Conservation (phyloP, 2,113 vertebrate species). For the Felis catus region DNA sequence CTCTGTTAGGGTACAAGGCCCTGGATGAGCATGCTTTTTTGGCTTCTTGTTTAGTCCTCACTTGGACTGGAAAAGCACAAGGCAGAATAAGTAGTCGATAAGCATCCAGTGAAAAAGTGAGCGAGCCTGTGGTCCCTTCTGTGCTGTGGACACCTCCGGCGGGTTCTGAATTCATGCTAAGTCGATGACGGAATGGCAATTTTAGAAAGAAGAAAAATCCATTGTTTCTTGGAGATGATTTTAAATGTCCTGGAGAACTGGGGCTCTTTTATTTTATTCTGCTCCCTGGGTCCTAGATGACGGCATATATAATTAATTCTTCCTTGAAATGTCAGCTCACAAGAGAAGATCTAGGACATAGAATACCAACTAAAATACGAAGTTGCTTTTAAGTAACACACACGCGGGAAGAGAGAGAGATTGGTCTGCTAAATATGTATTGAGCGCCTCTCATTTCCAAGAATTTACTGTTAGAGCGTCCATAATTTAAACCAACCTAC, state of each 20-base stretch:
- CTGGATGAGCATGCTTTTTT: rapidly evolving
- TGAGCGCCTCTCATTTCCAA: background rate
- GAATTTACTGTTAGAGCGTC: background rate
- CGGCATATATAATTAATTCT: background rate
- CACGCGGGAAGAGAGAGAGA: background rate
- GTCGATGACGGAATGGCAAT: background rate
- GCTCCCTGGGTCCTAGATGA: background rate
- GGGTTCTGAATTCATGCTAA: background rate
- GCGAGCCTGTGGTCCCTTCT: background rate
- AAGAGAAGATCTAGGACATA: background rate
- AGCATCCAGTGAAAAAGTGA: background rate
- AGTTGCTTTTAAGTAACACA: background rate
- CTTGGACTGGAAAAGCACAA: background rate
- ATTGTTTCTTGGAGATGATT: background rate
- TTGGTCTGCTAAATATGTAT: background rate
- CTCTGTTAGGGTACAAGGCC: too few relatives aligned
- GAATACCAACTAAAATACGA: background rate
- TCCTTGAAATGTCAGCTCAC: background rate
- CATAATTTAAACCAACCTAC: background rate
- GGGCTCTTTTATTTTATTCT: background rate
- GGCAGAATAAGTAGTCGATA: background rate
- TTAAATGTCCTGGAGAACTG: background rate
- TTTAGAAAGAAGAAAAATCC: background rate
- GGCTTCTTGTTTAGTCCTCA: rapidly evolving
- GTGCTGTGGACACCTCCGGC: rapidly evolving